phyloP scores from a whole-genome alignment of 2,888 invertebrate genomes.

The Cacoxenus indagator region DNA sequence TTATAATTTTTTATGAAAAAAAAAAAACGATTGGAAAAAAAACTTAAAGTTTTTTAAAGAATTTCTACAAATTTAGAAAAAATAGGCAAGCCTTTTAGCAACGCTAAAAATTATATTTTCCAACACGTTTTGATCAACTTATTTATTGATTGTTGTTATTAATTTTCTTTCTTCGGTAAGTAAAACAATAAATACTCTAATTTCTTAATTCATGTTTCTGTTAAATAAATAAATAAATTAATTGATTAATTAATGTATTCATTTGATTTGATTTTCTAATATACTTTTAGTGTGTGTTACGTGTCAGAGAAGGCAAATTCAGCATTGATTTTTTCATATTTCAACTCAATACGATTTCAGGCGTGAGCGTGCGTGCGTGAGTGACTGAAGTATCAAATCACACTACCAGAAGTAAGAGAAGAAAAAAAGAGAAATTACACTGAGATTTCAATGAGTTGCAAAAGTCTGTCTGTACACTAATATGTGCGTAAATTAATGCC shows the following conservation, averaged over 20 bases:
- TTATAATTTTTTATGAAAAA: too few relatives aligned
- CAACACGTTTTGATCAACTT: conserved; percentile 4
- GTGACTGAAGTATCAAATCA: neutral
- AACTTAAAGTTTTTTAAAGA: neutral
- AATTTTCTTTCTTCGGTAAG: conserved; percentile 9
- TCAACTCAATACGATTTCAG: neutral
- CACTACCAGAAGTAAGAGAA: neutral
- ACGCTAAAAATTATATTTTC: neutral
- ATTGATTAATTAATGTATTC: neutral
- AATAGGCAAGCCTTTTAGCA: neutral
- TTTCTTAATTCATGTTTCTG: neutral
- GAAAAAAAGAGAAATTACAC: neutral
- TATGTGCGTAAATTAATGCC: too few relatives aligned
- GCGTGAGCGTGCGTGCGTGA: conserved; percentile 1
- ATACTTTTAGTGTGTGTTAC: neutral
- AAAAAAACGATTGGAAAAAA: neutral
- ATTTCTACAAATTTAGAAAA: neutral
- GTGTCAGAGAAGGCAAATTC: neutral
- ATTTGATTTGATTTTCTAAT: conserved; percentile 14
- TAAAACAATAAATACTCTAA: neutral
- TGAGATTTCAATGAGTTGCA: too few relatives aligned
- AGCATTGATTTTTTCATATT: neutral
- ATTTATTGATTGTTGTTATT: neutral
- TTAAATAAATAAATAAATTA: neutral
- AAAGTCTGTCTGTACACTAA: too few relatives aligned